Percentiles rank a stretch among this genome's conserved stretches.
phyloP scores from a whole-genome alignment of 2,113 vertebrate genomes.

The Dipodomys merriami region DNA sequence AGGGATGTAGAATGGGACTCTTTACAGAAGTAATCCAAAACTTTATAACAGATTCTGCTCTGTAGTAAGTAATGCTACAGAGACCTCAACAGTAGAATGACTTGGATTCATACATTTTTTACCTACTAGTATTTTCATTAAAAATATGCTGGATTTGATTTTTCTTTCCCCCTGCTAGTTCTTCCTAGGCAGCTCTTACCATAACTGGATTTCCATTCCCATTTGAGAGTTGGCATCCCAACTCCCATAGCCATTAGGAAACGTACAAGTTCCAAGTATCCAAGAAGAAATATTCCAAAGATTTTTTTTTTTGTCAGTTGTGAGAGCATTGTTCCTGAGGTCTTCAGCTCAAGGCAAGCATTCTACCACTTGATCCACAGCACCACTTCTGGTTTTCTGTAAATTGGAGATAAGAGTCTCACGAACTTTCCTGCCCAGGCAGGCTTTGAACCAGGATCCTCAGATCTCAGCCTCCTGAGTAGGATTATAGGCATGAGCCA shows the following conservation, averaged over 20 bases:
- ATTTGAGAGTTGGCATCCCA: no score
- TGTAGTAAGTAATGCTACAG: not conserved
- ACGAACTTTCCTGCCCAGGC: no score
- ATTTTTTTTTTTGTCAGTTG: no score
- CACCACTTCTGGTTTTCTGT: no score
- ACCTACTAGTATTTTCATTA: not conserved
- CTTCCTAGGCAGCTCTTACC: not conserved
- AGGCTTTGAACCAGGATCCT: no score
- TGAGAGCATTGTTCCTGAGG: no score
- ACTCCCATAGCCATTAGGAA: not conserved
- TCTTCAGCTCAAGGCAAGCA: no score
- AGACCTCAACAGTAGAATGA: not conserved
- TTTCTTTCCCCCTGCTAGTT: not conserved
- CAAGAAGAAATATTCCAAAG: not conserved
- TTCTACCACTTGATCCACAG: no score
- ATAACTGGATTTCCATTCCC: not conserved
- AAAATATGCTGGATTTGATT: not conserved
- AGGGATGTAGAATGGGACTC: no score
- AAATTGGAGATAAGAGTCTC: no score
- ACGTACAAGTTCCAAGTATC: not conserved
- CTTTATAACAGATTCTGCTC: not conserved
- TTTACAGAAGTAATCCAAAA: not conserved
- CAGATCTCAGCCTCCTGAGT: no score
- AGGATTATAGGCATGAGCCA: no score
- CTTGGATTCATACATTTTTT: not conserved